Evolutionary conservation across 2,113 vertebrate species (phyloP), one percentile per base, ranked within the genome.

Genomic region (Emberiza fucata): DNA sequence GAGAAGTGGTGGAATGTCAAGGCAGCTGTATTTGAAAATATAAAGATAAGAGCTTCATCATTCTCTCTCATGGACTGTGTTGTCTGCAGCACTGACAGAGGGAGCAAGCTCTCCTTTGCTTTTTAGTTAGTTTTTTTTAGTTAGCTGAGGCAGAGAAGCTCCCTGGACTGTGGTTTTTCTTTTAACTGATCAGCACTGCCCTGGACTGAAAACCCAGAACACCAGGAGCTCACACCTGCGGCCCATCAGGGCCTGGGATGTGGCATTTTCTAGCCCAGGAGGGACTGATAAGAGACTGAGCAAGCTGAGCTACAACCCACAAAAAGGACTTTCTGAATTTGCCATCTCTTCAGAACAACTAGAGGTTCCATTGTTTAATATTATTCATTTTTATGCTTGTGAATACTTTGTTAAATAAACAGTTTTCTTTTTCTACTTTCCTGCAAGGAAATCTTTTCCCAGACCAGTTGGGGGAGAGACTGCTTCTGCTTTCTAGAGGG

Each of bases 241-340:
- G 35, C 16, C 35, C 59, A 39, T 4, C 2, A 1, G 35, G 24
- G 16, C 24, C 35, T 4, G 11, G 24, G 16, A 27, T 0, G 1
- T 1, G 8, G 59, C 24, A 60, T 60, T 60, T 39, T 60, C 59
- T 35, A 60, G 35, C 11, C 1, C 24, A 12, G 24, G 16, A 39
- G 24, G 7, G 59, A 39, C 24, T 60, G 35, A 60, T 19, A 27
- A 39, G 24, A 39, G 59, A 60, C 24, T 12, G 24, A 60, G 35
- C 0, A 5, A 37, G 11, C 57, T 3, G 4, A 60, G 57, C 16
- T 60, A 60, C 59, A 60, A 6, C 11, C 35, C 59, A 60, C 16
- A 8, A 12, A 11, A 60, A 19, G 7, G 11, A 60, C 35, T 60
- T 60, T 39, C 24, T 40, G 6, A 40, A 71, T 53, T 6, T 53